Evolutionary conservation across 1,140 invertebrate species (phyloP), one percentile per base, ranked within the genome.

Genomic region (Daktulosphaira vitifoliae): DNA sequence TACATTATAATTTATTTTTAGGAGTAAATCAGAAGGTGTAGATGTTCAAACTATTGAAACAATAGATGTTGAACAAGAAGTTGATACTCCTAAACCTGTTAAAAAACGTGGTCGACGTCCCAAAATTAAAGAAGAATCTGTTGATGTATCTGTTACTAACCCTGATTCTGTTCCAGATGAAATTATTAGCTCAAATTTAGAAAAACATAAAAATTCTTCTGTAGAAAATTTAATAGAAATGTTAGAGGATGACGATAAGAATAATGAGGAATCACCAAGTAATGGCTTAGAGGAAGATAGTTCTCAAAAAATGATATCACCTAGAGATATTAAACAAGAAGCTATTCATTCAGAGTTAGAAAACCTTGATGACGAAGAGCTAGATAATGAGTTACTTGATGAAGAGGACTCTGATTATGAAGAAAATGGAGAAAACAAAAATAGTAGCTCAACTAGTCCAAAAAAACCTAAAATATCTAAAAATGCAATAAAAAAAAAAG

Each of bases 161-260:
- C 3, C 71, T 71, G 46, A 72, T 70, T 52, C 29, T 75, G n/a
- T 59, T 69, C n/a, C 66, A 65, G 15, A 72, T 71, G 38, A 73
- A 71, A 59, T 71, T 69, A 26, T 67, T 70, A 67, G 71, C 65
- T 1, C 15, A 62, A 33, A 62, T 11, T 3, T 26, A 20, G 2
- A 16, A 26, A 62, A 62, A 68, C 18, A 46, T 68, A 56, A 70
- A 67, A 53, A 68, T 69, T 42, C 68, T 68, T 56, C 68, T 72
- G 39, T 69, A 48, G 59, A 65, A 53, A 66, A 68, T 53, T 46
- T 59, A 53, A 56, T 66, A 46, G 38, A 50, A 49, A 54, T 62
- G 67, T 25, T 71, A 66, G 49, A 67, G 37, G 20, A 51, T 11
- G 38, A 64, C 7, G 56, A 59, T 48, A 38, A 38, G 37, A n/a